Percentiles rank a stretch among this genome's conserved stretches.
Evolutionary conservation across 2,113 vertebrate genomes (phyloP).

Genomic region (Xenopus laevis): DNA sequence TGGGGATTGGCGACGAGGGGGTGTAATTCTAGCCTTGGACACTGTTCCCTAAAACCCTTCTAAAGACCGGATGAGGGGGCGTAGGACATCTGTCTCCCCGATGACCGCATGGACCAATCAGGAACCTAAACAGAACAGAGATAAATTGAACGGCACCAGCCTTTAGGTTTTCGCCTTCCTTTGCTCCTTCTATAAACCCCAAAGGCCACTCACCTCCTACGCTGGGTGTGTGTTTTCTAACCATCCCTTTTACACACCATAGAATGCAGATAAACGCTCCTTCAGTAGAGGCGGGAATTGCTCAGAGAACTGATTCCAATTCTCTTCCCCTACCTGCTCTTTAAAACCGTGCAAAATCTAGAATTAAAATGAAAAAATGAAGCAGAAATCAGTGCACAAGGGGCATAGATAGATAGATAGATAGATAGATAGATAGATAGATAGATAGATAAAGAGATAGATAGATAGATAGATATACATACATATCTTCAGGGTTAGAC

Average conservation of each 20-base stretch:
- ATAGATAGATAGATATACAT: no score
- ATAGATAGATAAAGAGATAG: no score
- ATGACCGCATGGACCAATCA: slow-evolving; percentile 41
- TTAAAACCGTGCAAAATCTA: slow-evolving; percentile 92
- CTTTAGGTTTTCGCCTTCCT: no score
- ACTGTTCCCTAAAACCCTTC: slow-evolving; percentile 31
- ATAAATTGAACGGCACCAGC: background rate
- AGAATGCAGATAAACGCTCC: slow-evolving; percentile 87
- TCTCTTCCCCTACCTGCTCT: slow-evolving; percentile 90
- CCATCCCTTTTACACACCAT: slow-evolving; percentile 78
- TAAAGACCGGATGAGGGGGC: slow-evolving; percentile 42
- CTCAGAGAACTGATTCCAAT: slow-evolving; percentile 93
- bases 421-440: no score
- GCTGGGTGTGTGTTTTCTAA: slow-evolving; percentile 25
- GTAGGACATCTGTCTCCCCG: slow-evolving; percentile 35
- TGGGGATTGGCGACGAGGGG: slow-evolving; percentile 27
- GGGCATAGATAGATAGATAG: no score
- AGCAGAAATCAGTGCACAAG: no score
- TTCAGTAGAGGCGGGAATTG: slow-evolving; percentile 91
- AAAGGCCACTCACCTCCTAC: slow-evolving; percentile 34
- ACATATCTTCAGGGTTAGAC: no score
- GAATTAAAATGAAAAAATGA: background rate
- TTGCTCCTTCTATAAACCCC: no score
- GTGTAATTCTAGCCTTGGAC: slow-evolving; percentile 20
- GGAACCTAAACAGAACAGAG: slow-evolving; percentile 8